Percentiles rank a stretch among this genome's conserved stretches.
These are phyloP conservation scores for human DNA, from an alignment of 2,113 vertebrate genomes.

Conservation along the genomic window DNA sequence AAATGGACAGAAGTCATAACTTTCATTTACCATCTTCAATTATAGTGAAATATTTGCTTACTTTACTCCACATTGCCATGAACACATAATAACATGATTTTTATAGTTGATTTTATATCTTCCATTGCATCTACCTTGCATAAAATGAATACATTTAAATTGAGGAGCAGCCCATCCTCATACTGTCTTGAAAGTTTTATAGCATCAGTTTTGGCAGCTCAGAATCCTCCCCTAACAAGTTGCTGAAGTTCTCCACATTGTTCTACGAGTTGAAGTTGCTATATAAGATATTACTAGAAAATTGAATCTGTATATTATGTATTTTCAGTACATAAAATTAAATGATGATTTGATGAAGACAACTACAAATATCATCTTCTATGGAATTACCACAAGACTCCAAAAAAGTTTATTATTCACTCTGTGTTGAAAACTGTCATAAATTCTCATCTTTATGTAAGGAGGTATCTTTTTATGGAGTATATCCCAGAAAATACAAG, in stretches of 20 bases:
- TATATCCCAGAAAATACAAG: conserved; percentile 46
- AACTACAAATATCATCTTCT: background rate
- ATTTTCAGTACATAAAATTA: background rate
- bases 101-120: background rate
- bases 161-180: background rate
- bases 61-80: background rate
- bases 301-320: background rate
- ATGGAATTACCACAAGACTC: background rate
- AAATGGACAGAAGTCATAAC: background rate
- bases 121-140: background rate
- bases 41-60: background rate
- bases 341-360: background rate
- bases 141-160: background rate
- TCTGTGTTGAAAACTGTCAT: background rate
- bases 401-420: background rate
- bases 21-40: background rate
- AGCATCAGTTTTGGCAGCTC: background rate
- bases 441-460: background rate
- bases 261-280: background rate
- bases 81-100: background rate
- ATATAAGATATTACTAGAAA: background rate
- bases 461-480: conserved; percentile 3
- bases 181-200: background rate
- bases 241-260: background rate
- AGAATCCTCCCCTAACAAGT: background rate